phyloP scores from a whole-genome alignment of 2,797 vertebrate species.

The Sardinella longiceps region DNA sequence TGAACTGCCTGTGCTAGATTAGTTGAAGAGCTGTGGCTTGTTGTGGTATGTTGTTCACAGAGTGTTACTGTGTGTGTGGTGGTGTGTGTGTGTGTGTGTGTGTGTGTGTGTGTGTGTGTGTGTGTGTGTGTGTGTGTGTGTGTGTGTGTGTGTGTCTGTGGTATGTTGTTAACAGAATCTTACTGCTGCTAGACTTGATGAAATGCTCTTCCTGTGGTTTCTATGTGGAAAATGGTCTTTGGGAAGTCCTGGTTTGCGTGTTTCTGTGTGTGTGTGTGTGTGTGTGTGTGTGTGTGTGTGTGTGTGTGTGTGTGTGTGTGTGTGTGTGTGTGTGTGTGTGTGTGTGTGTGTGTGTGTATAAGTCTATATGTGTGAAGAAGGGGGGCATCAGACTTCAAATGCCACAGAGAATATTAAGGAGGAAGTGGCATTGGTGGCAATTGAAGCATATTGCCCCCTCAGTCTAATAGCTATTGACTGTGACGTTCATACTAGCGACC shows the following conservation, averaged over 20 bases:
- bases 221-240: neutral
- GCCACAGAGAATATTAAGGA: neutral
- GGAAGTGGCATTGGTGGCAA: neutral
- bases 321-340: neutral
- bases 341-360: no score
- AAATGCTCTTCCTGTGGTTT: neutral
- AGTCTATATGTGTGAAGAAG: no score
- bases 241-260: neutral
- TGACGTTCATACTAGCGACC: neutral
- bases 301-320: no score
- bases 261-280: neutral
- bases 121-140: no score
- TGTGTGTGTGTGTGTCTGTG: no score
- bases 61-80: no score
- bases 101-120: no score
- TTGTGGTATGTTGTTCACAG: no score
- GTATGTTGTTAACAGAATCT: neutral
- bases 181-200: neutral
- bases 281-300: neutral
- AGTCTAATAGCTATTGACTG: neutral
- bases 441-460: neutral
- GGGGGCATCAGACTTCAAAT: neutral
- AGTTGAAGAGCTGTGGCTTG: neutral
- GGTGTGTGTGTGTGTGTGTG: no score
- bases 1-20: neutral